Conservation (phyloP, 2,113 vertebrate species). For the Callithrix jacchus region DNA sequence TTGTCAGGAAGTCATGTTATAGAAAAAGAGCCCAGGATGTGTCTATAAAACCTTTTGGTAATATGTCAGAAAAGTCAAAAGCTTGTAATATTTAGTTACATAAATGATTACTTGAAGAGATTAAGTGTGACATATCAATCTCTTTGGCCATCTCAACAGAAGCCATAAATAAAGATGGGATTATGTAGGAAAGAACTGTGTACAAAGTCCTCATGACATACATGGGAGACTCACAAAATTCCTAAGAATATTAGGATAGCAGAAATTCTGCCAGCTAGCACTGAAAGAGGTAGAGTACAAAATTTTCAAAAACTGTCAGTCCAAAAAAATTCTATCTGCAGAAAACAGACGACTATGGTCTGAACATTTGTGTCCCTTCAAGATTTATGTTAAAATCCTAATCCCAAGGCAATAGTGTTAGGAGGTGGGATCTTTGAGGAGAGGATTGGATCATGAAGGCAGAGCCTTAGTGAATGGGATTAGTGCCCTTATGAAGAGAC, state of each 20-base stretch:
- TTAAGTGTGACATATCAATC: not conserved
- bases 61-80: not conserved
- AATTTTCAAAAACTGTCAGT: not conserved
- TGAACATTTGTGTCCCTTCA: not conserved
- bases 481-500: not conserved
- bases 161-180: not conserved
- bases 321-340: not conserved
- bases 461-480: not conserved
- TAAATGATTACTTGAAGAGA: not conserved
- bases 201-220: not conserved
- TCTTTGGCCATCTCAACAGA: not conserved
- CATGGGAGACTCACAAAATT: not conserved
- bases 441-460: not conserved
- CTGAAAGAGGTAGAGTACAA: not conserved
- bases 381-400: not conserved
- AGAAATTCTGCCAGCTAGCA: not conserved
- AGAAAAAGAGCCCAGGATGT: not conserved
- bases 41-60: constrained; percentile 4
- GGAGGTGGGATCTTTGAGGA: not conserved
- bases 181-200: not conserved
- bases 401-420: not conserved
- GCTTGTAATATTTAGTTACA: not conserved
- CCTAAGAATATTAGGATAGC: not conserved
- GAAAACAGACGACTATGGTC: not conserved
- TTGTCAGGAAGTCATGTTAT: not conserved